Evolutionary conservation across 2,113 vertebrate genomes (phyloP).

Genomic region (Dromas ardeola): DNA sequence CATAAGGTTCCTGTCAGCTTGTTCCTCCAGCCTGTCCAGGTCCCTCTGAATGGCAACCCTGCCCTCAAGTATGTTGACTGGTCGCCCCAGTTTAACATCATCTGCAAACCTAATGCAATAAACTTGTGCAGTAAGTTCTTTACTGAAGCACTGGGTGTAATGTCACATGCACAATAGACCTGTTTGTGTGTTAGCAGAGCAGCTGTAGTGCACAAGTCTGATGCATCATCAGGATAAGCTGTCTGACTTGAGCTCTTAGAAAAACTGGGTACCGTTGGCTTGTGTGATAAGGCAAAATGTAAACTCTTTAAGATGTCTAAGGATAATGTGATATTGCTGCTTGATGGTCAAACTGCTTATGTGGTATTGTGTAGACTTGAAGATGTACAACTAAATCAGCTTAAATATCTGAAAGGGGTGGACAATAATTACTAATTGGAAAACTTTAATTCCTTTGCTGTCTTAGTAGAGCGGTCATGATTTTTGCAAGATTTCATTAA

Average conservation of each 20-base stretch:
- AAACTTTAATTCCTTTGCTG: not conserved
- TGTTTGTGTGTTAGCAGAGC: not conserved
- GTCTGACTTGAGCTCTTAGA: not conserved
- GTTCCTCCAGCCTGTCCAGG: not conserved
- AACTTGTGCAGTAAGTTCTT: not conserved
- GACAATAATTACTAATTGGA: not conserved
- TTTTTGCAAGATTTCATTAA: not conserved
- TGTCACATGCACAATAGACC: not conserved
- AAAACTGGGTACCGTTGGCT: not conserved
- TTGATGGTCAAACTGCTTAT: not conserved
- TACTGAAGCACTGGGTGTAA: not conserved
- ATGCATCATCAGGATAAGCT: not conserved
- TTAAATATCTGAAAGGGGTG: not conserved
- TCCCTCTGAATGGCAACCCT: not conserved
- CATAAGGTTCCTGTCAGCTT: not conserved
- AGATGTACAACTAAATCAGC: not conserved
- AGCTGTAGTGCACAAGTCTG: not conserved
- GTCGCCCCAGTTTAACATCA: not conserved
- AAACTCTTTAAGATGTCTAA: not conserved
- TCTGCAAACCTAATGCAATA: not conserved
- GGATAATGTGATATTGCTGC: not conserved
- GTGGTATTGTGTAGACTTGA: not conserved
- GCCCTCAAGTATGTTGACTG: not conserved
- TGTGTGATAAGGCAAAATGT: not conserved
- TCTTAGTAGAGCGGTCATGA: not conserved